These are phyloP conservation scores for Urocynchramus pylzowi DNA, from an alignment of 2,113 vertebrate genomes.

Conservation along the genomic window DNA sequence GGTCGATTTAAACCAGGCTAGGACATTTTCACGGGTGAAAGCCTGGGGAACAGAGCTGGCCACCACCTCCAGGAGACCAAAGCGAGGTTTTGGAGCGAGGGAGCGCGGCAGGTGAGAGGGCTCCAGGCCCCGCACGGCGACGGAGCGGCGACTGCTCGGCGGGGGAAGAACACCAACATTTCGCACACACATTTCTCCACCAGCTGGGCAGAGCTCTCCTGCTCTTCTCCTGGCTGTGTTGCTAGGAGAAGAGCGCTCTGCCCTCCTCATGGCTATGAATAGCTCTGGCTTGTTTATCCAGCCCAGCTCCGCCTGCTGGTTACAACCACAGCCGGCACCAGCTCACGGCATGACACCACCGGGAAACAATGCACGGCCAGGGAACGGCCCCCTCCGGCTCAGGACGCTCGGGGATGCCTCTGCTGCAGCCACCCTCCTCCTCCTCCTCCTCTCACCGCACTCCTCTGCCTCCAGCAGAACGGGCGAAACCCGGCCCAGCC, in stretches of 20 bases:
- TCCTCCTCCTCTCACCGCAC: background rate
- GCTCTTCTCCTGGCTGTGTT: conserved; percentile 57
- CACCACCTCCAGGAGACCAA: background rate
- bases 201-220: conserved; percentile 50
- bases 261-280: conserved; percentile 62
- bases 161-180: background rate
- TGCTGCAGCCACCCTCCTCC: background rate
- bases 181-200: background rate
- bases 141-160: background rate
- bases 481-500: background rate
- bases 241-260: conserved; percentile 68
- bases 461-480: background rate
- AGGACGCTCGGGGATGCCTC: background rate
- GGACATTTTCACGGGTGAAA: background rate
- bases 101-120: background rate
- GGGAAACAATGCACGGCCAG: conserved; percentile 25
- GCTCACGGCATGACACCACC: conserved; percentile 26
- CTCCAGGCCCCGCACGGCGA: background rate
- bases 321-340: conserved; percentile 58
- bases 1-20: background rate
- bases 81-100: background rate
- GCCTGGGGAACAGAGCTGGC: background rate
- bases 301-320: conserved; percentile 65
- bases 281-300: conserved; percentile 59
- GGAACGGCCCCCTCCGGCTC: background rate